Conservation (phyloP, 2,113 vertebrate genomes). For the Dermatemys mawii region DNA sequence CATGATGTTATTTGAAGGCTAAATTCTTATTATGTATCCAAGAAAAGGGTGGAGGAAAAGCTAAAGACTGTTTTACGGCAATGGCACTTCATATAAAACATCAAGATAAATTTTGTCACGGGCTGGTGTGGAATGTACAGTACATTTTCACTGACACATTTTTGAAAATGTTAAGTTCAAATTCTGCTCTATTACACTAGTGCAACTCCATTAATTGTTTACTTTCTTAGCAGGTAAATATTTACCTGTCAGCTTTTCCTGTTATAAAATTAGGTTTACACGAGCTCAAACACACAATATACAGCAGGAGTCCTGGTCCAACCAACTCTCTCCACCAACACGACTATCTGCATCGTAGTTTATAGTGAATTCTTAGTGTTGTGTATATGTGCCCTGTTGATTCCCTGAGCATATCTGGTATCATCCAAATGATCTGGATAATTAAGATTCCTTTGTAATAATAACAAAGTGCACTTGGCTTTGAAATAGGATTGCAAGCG, state of each 20-base stretch:
- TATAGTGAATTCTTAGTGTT: background rate
- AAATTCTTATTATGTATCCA: background rate
- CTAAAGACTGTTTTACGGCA: background rate
- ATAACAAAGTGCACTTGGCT: background rate
- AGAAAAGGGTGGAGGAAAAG: rapidly evolving
- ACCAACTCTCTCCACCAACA: background rate
- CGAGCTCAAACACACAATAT: background rate
- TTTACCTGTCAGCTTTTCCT: background rate
- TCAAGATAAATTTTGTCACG: background rate
- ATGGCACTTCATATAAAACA: background rate
- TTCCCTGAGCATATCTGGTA: background rate
- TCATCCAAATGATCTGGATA: background rate
- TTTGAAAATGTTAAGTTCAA: background rate
- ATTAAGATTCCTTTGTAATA: background rate
- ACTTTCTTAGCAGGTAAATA: background rate
- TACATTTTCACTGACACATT: background rate
- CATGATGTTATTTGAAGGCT: rapidly evolving
- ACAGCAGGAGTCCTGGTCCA: background rate
- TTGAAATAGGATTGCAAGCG: no score
- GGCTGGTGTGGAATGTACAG: background rate
- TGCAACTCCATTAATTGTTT: background rate
- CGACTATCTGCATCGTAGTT: background rate
- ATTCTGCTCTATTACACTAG: background rate
- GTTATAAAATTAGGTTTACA: background rate
- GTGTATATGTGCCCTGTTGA: rapidly evolving